Evolutionary conservation across 2,797 vertebrate species (phyloP).

Genomic region (Allobates femoralis): DNA sequence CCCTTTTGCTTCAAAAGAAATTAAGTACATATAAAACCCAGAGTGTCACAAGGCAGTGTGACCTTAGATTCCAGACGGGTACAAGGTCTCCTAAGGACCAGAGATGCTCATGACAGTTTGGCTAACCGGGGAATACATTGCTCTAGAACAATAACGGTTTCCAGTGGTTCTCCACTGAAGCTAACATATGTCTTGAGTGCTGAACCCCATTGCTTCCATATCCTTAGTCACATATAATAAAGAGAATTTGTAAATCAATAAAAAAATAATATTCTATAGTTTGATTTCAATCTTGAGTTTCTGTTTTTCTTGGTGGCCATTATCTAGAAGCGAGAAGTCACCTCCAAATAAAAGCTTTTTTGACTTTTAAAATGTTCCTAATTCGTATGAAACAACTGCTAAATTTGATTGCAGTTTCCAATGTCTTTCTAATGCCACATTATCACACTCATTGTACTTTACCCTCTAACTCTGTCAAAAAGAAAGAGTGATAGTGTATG

Average conservation of each 20-base stretch:
- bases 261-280: neutral
- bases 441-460: slow-evolving; percentile 77
- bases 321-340: slow-evolving; percentile 31
- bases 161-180: too few species aligned
- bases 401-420: slow-evolving; percentile 74
- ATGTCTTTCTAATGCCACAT: slow-evolving; percentile 77
- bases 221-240: neutral
- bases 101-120: too few species aligned
- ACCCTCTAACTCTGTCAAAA: slow-evolving; percentile 77
- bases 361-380: slow-evolving; percentile 64
- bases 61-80: too few species aligned
- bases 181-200: neutral
- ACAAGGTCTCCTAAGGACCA: too few species aligned
- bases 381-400: slow-evolving; percentile 72
- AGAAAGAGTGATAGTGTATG: slow-evolving; percentile 74
- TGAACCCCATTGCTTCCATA: neutral
- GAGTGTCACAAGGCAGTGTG: too few species aligned
- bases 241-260: neutral
- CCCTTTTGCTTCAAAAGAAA: too few species aligned
- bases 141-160: too few species aligned
- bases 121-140: too few species aligned
- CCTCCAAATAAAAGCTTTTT: slow-evolving; percentile 59
- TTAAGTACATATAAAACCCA: too few species aligned
- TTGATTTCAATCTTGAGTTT: neutral
- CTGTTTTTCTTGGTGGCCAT: slow-evolving; percentile 16